Conservation (phyloP, 2,888 invertebrate genomes). For the Pseudanteris insignis region DNA sequence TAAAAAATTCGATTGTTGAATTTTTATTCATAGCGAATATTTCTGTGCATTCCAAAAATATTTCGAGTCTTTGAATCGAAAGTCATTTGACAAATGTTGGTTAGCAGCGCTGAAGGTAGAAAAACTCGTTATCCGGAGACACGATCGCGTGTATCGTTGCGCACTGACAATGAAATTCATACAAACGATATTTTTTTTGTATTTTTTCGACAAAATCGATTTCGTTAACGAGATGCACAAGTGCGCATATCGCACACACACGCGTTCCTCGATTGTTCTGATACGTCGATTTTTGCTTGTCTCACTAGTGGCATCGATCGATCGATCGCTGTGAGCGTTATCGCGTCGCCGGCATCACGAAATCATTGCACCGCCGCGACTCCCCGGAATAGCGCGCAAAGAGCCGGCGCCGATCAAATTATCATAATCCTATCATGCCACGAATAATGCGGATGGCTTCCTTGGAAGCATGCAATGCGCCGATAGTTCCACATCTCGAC, state of each 20-base stretch:
- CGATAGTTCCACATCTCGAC: conserved; percentile 41
- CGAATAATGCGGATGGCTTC: conserved; percentile 58
- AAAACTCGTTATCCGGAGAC: conserved; percentile 12
- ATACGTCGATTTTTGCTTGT: conserved; percentile 39
- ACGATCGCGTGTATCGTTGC: too few species aligned
- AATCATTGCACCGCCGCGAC: conserved; percentile 34
- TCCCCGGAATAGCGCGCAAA: conserved; percentile 27
- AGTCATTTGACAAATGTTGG: conserved; percentile 30
- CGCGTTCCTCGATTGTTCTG: conserved; percentile 24
- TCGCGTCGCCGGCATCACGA: conserved; percentile 32
- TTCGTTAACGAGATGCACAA: conserved; percentile 40
- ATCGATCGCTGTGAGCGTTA: conserved; percentile 42
- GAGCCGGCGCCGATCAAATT: conserved; percentile 47
- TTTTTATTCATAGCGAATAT: too few species aligned
- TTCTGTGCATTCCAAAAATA: too few species aligned
- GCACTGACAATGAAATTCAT: conserved; percentile 35
- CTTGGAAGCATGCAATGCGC: conserved; percentile 41
- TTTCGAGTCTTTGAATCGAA: conserved; percentile 6
- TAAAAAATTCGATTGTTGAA: too few species aligned
- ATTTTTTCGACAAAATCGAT: conserved; percentile 27
- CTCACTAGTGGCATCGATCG: conserved; percentile 34
- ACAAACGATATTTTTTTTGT: too few species aligned
- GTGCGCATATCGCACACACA: conserved; percentile 38
- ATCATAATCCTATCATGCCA: conserved; percentile 57
- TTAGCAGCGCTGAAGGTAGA: conserved; percentile 1